Evolutionary conservation across 2,888 invertebrate species (phyloP), one percentile per base, ranked within the genome.

Genomic region (Epirrhoe tristata): DNA sequence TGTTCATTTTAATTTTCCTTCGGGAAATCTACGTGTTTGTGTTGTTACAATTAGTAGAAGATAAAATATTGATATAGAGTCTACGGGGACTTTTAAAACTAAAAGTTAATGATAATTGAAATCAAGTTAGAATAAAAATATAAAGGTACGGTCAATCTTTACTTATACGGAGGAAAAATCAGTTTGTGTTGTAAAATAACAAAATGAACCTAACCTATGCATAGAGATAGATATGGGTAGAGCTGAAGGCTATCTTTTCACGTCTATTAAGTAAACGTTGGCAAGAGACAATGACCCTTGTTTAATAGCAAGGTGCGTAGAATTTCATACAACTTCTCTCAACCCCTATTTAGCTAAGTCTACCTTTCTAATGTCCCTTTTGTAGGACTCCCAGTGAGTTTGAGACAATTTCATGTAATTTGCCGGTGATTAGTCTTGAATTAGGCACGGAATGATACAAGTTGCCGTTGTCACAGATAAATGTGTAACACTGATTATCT

Each of bases 401-500:
- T 50, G 46, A 50, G 50, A 51, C 32, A 67, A 69, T 71, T 63
- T 54, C 32, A 24, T 55, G 62, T 66, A 63, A 62, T 74, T 67
- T 62, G 16, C 52, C 61, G 57, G 67, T 65, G 73, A 74, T 73
- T 75, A 73, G 74, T 76, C 71, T 71, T 68, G 50, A 71, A 70
- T 68, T 70, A 73, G 67, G 68, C 65, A 55, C 55, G 58, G 69
- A 75, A 74, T 78, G 74, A 73, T 59, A 71, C 69, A 68, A 79
- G 73, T 75, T 74, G 54, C 69, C 68, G 58, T 61, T 66, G 71
- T 76, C 75, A 74, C 76, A 80, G 82, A 55, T 50, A 56, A 61
- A 58, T 43, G 39, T 66, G 43, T 75, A 77, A 79, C 80, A 77
- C 80, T 83, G 85, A 86, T 86, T 85, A 84, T 82, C 79, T 75